Base-by-base conservation (phyloP, 1,140 invertebrate species). In the Drosophila teissieri region DNA sequence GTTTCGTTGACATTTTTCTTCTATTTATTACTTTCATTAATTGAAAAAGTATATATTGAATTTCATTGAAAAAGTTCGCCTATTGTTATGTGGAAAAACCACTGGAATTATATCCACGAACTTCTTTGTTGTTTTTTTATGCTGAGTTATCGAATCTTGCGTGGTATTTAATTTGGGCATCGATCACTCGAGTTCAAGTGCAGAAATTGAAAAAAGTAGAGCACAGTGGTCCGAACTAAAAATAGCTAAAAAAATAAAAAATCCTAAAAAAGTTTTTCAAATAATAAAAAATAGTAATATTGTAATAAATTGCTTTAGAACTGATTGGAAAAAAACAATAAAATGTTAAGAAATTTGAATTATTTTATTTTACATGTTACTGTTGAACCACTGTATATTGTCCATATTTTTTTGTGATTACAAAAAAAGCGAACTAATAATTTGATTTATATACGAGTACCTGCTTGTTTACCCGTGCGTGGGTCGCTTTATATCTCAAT, bases 401-500 rank as follows among this genome's bases (percentile, higher is more conserved):
- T 31, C 12, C 12, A 27, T 45, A 14, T 56, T 63, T 36, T 36
- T 61, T 57, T 42, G 34, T 48, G 65, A 68, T 68, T 69, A 55
- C 34, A 27, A 67, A 22, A 55, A 78, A 76, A 78, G 22, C 54
- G 46, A 80, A 63, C 42, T 64, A 69, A 37, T 52, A 54, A 69
- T 78, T 82, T 53, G 44, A 72, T 68, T 83, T 51, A 55, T 19
- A 58, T 63, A 48, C 49, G 52, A 70, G 67, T 70, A 49, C 76
- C 68, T 68, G 48, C 63, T 78, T 69, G 42, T 65, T 69, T 19
- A 67, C n/a, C 14, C 45, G 58, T 78, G 73, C 74, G 82, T 86
- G 61, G 75, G 70, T 39, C 36, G 64, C 52, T 80, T 82, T 79
- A 88, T 82, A 82, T 60, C 72, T 88, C 79, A 88, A 82, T 86